Base-by-base conservation (phyloP, 2,113 vertebrate species). In the Kryptolebias marmoratus region DNA sequence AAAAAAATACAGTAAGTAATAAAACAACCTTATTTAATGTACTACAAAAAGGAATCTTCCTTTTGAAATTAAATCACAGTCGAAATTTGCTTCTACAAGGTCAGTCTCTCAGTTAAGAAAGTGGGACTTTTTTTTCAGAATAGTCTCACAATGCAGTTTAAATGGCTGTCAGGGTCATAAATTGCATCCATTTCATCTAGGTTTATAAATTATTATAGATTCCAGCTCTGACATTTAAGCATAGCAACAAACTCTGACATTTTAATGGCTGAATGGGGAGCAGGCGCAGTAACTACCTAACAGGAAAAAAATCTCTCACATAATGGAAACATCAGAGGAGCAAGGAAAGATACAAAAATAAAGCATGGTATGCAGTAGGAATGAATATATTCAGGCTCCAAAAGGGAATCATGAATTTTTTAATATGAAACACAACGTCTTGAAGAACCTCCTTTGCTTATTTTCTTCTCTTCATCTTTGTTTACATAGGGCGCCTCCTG, bases 281-380 rank as follows among this genome's bases (percentile, higher is more conserved):
- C 30, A 73, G 57, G 14, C 56, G 65, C 54, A 48, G 71, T 7
- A 66, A 54, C 22, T 11, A 65, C 15, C 7, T 61, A 45, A 50
- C 59, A 61, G 52, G 71, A 69, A 79, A 73, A 82, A 67, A 65
- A 58, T 73, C 82, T 48, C 42, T 86, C 54, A 63, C 62, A 68
- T 82, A 85, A 90, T 88, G 88, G 84, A 90, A 90, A 91, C 52
- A 67, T 81, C 81, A 77, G 83, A 81, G 66, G 66, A 78, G 77
- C 66, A 53, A 15, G 42, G 61, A 83, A 65, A 62, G 58, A 85
- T 69, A 80, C n/a, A 2, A 14, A 63, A 60, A 79, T 45, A 82
- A 78, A 84, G 66, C 70, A 62, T 30, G 75, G 32, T 71, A 72
- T 71, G 56, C 68, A 42, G 22, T 55, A 61, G 65, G 47, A 83